These are phyloP conservation scores for Eubasilissa splendida DNA, from an alignment of 2,888 invertebrate species.

Conservation along the genomic window DNA sequence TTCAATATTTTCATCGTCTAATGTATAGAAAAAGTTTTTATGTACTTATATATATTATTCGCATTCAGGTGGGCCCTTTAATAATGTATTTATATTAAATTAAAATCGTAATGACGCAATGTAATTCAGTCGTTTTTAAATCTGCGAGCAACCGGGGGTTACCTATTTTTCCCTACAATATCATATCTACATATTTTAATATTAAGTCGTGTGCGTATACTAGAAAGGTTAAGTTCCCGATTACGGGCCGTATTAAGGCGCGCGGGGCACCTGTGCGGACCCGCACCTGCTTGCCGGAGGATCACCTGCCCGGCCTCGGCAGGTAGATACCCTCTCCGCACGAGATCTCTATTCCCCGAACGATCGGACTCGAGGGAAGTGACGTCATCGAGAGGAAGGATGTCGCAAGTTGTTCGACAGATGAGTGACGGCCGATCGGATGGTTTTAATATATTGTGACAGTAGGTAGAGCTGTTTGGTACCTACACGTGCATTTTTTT, in stretches of 20 bases:
- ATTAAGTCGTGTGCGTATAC: not conserved
- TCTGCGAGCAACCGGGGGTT: not conserved
- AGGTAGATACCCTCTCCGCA: not conserved
- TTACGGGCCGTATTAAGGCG: not conserved
- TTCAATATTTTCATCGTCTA: no score
- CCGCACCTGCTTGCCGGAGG: slow-evolving; percentile 34
- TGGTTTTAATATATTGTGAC: no score
- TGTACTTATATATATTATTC: no score
- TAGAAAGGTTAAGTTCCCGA: slow-evolving; percentile 14
- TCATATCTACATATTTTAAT: slow-evolving; percentile 10
- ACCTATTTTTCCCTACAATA: not conserved
- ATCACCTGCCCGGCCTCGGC: not conserved
- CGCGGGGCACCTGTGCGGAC: slow-evolving; percentile 28
- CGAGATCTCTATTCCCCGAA: not conserved
- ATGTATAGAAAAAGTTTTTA: no score
- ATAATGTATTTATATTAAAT: no score
- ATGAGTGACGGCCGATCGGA: no score
- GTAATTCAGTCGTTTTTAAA: not conserved
- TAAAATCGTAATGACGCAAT: no score
- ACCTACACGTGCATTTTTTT: no score
- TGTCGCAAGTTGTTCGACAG: no score
- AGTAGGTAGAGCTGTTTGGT: no score
- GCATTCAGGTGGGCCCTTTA: no score
- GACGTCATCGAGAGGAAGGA: not conserved
- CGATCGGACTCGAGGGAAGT: not conserved